phyloP scores from a whole-genome alignment of 2,888 invertebrate species.

The Zaprionus obscuricornis region DNA sequence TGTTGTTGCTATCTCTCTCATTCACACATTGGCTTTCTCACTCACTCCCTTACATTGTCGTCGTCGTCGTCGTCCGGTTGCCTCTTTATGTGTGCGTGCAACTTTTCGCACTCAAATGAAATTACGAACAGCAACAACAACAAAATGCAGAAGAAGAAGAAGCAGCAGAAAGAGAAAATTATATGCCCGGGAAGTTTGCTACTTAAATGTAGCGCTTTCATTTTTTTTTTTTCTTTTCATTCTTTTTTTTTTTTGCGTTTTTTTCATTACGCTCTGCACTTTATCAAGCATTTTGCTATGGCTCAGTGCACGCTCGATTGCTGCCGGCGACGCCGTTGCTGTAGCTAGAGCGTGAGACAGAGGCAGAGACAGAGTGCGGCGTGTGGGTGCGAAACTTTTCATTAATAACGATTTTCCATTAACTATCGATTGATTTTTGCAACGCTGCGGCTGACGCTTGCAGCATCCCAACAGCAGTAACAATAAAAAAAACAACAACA shows the following conservation, averaged over 20 bases:
- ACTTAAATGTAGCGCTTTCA: slow-evolving; percentile 71
- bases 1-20: slow-evolving; percentile 15
- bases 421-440: slow-evolving; percentile 83
- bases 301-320: slow-evolving; percentile 79
- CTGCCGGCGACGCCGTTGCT: slow-evolving; percentile 21
- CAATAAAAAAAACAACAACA: no score
- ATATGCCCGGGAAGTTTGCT: slow-evolving; percentile 58
- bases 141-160: slow-evolving; percentile 24
- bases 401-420: slow-evolving; percentile 84
- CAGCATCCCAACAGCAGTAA: no score
- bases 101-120: slow-evolving; percentile 79
- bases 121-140: slow-evolving; percentile 63
- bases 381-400: slow-evolving; percentile 73
- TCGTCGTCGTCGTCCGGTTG: neutral
- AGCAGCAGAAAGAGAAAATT: slow-evolving; percentile 25
- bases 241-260: slow-evolving; percentile 7
- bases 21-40: slow-evolving; percentile 10
- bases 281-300: slow-evolving; percentile 80
- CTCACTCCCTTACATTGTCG: neutral
- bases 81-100: slow-evolving; percentile 63
- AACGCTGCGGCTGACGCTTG: slow-evolving; percentile 51
- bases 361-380: neutral
- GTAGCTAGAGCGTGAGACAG: no score
- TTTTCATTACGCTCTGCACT: slow-evolving; percentile 68
- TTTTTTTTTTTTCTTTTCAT: slow-evolving; percentile 21